Base-by-base conservation (phyloP, 2,888 invertebrate genomes). In the Sabatieria punctata region DNA sequence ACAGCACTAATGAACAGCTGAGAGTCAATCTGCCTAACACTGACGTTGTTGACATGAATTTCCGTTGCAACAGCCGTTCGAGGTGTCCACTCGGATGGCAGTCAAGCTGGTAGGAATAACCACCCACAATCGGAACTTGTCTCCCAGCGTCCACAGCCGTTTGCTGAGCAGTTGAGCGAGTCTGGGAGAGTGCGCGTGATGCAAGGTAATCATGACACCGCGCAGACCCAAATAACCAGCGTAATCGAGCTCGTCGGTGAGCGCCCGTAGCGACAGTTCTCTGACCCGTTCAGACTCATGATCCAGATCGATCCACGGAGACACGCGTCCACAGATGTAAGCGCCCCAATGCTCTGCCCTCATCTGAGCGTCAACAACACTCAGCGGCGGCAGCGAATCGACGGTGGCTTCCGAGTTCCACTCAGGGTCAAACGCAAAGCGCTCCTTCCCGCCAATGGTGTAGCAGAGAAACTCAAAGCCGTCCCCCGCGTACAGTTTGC, bases 371-470 rank as follows among this genome's bases (percentile, higher is more conserved):
- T 30, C 30, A 15, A 30, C 15, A 15, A 30, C 8, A 15, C 8
- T 11, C 8, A 30, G 8, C 8, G 30, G 30, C 8, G 30, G 30
- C 8, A 30, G 30, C 8, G 30, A 8, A 15, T 8, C 8, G 15
- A 30, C 8, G 30, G 30, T 11, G 15, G 8, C 30, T 30, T 30
- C n/a, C n/a, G n/a, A n/a, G 15, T 30, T 8, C 30, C 8, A 8
- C 30, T 11, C 8, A 8, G 8, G 8, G 30, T 8, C 8, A 30
- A 30, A 30, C 8, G 15, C 30, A 15, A 42, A 49, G n/a, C 58
- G 44, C 1, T 35, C 43, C 18, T 49, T 44, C 8, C 60, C 60
- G 18, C 57, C 59, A 11, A 58, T 41, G 4, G 60, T 58, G 23
- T 53, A 57, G 41, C 46, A 49, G 19, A 59, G 48, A 41, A 57